Percentiles rank a stretch among this genome's conserved stretches.
Conservation (phyloP, 2,797 vertebrate genomes). For the Epinephelus awoara region DNA sequence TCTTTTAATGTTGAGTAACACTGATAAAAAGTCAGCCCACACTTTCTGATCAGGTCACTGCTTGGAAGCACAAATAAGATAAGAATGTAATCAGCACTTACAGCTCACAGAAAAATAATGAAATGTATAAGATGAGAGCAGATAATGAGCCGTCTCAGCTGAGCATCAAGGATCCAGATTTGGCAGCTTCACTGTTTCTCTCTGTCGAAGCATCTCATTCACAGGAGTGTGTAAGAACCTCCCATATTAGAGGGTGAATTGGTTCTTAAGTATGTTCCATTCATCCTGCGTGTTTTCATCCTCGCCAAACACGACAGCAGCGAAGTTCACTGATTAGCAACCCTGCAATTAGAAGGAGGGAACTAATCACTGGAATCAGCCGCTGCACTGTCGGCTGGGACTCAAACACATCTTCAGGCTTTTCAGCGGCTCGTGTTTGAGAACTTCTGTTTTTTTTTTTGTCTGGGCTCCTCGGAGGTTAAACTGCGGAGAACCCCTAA, state of each 20-base stretch:
- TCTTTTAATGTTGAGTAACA: background rate
- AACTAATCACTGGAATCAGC: conserved; percentile 35
- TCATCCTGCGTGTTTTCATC: conserved; percentile 10
- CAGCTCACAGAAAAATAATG: background rate
- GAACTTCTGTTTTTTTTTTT: conserved; percentile 38
- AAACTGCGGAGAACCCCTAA: conserved; percentile 47
- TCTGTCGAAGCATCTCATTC: conserved; percentile 13
- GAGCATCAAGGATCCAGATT: background rate
- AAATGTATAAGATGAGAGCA: conserved; percentile 18
- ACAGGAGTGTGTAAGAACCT: conserved; percentile 16
- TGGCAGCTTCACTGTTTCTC: conserved; percentile 4
- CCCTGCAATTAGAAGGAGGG: conserved; percentile 41
- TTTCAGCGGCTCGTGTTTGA: background rate
- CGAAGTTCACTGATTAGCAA: conserved; percentile 38
- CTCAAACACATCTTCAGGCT: background rate
- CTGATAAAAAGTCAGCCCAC: background rate
- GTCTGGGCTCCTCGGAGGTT: conserved; percentile 29
- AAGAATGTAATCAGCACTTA: background rate
- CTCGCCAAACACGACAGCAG: conserved; percentile 2
- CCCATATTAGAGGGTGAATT: conserved; percentile 11
- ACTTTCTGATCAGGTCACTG: background rate
- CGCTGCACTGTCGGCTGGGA: background rate
- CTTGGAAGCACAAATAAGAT: background rate
- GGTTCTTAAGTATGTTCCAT: conserved; percentile 14
- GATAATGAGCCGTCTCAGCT: background rate